Evolutionary conservation across 2,797 vertebrate species (phyloP), one percentile per base, ranked within the genome.

Genomic region (Chaetophractus vellerosus): DNA sequence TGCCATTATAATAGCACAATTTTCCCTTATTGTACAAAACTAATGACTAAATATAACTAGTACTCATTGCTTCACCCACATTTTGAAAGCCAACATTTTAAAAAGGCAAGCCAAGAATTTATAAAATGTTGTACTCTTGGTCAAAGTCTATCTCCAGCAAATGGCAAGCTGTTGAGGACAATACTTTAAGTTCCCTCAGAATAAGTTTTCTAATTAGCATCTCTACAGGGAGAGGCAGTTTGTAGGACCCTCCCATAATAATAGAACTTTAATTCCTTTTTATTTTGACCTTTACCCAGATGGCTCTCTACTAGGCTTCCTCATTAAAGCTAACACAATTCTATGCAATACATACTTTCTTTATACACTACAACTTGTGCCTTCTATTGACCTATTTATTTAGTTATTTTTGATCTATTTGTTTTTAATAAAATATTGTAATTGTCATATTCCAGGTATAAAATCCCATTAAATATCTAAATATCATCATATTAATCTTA

Each of bases 381-480:
- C 31, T 59, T 83, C 78, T 83, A 75, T 19, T 85, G 2, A 82
- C 4, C n/a, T 76, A 57, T 31, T 84, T 52, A 55, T 72, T 45
- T 45, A 45, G 8, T 9, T 45, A 45, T 45, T 45, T 45, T 19
- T 85, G 1, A 82, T 2, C n/a, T 76, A 63, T 33, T 80, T 59
- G 48, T 72, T 78, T 89, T 86, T 64, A 52, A 94, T 28, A 69
- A 74, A 95, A 84, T 14, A 92, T 6, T 88, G 0, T 45, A 86
- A 83, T 1, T 74, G 84, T 16, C 28, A 74, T 59, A 79, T 87
- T 83, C 28, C 3, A 92, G 84, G 15, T 23, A 72, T 24, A 91
- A 80, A 80, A 90, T 75, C 14, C 19, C 16, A 92, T n/a, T 90
- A 66, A 59, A 50, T 80, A 79, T 87, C 66, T 88, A 89, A 93